phyloP scores from a whole-genome alignment of 1,140 invertebrate genomes.

The Ooceraea biroi region DNA sequence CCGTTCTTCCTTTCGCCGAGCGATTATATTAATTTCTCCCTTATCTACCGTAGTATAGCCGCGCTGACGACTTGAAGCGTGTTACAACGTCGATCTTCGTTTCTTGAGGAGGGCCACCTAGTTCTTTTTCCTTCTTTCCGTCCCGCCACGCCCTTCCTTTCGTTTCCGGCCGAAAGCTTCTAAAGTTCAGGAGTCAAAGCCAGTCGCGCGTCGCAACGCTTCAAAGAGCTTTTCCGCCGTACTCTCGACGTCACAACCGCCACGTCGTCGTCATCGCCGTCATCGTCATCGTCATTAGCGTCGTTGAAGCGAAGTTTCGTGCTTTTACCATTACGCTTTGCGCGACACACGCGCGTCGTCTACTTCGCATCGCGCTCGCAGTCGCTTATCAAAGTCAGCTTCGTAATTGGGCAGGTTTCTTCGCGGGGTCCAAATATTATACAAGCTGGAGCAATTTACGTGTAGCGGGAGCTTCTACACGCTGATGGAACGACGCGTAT shows the following conservation, averaged over 20 bases:
- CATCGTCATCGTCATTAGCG: neutral
- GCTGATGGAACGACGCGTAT: neutral
- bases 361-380: neutral
- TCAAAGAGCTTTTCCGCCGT: slow-evolving; percentile 53
- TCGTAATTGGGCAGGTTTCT: slow-evolving; percentile 15
- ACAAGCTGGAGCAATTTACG: neutral
- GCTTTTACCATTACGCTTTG: slow-evolving; percentile 35
- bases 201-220: slow-evolving; percentile 37
- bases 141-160: slow-evolving; percentile 24
- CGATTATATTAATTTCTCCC: slow-evolving; percentile 17
- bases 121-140: slow-evolving; percentile 38
- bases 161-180: slow-evolving; percentile 45
- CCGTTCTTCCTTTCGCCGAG: no score
- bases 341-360: slow-evolving; percentile 20
- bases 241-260: slow-evolving; percentile 28
- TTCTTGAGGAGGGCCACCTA: neutral
- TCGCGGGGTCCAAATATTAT: neutral
- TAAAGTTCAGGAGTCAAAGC: slow-evolving; percentile 63
- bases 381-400: slow-evolving; percentile 33
- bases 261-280: neutral
- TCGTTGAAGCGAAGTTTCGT: slow-evolving; percentile 6
- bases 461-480: neutral
- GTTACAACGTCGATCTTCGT: slow-evolving; percentile 34
- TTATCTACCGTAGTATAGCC: neutral
- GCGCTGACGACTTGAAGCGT: slow-evolving; percentile 1